Evolutionary conservation across 2,888 invertebrate genomes (phyloP).

Genomic region (Phalangium opilio): DNA sequence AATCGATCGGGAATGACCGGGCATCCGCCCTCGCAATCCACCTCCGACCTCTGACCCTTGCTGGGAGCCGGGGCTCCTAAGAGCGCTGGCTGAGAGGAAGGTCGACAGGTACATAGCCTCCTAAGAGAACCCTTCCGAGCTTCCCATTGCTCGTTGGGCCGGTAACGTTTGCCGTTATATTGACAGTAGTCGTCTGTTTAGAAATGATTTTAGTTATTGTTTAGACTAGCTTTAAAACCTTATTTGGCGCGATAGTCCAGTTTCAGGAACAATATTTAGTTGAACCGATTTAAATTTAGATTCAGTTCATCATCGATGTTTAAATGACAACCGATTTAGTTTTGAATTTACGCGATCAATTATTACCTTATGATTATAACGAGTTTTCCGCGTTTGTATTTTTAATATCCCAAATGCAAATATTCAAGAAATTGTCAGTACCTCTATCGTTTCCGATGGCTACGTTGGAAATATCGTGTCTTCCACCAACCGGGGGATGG

Average conservation of each 20-base stretch:
- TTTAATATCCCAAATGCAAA: no score
- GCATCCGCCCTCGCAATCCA: conserved; percentile 17
- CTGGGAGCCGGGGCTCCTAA: conserved; percentile 9
- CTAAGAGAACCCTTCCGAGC: conserved; percentile 9
- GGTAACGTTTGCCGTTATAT: conserved; percentile 17
- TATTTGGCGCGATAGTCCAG: no score
- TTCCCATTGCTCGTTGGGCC: conserved; percentile 20
- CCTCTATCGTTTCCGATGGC: no score
- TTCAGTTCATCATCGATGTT: no score
- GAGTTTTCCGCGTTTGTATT: no score
- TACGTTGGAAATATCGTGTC: no score
- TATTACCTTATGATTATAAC: no score
- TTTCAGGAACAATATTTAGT: no score
- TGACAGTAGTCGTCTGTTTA: conserved; percentile 13
- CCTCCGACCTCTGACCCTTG: conserved; percentile 5
- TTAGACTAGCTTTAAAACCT: not conserved
- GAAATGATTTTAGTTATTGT: not conserved
- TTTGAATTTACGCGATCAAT: no score
- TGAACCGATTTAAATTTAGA: no score
- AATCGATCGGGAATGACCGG: conserved; percentile 19
- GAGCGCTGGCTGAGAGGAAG: not conserved
- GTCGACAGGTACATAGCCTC: conserved; percentile 6
- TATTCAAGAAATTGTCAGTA: no score
- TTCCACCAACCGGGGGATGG: not conserved
- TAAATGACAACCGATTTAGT: no score